Percentiles rank a stretch among this genome's conserved stretches.
Evolutionary conservation across 2,888 invertebrate genomes (phyloP).

Genomic region (Tinea trinotella): DNA sequence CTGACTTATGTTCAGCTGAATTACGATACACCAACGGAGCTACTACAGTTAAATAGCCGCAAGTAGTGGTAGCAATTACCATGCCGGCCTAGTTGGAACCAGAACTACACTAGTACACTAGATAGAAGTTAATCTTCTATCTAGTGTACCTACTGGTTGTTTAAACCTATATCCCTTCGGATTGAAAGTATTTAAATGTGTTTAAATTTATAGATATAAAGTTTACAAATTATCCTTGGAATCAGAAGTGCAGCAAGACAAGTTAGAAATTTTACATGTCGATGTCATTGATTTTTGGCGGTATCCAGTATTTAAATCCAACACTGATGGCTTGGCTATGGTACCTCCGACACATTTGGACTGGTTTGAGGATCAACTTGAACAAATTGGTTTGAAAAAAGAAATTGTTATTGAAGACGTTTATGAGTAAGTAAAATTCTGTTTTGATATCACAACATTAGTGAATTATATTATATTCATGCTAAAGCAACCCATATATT

Average conservation of each 20-base stretch:
- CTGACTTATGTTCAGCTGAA: no score
- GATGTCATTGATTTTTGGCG: conserved; percentile 44
- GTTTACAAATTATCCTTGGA: conserved; percentile 41
- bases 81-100: no score
- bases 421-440: conserved; percentile 45
- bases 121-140: no score
- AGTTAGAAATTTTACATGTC: conserved; percentile 32
- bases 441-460: not conserved
- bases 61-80: no score
- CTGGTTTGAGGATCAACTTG: conserved; percentile 46
- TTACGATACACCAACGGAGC: no score
- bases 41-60: no score
- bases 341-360: conserved; percentile 40
- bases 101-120: no score
- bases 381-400: conserved; percentile 32
- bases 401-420: conserved; percentile 43
- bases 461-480: not conserved
- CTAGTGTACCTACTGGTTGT: no score
- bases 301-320: conserved; percentile 38
- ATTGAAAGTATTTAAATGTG: no score
- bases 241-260: conserved; percentile 34
- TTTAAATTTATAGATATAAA: conserved; percentile 45
- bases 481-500: no score
- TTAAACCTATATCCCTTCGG: no score
- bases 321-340: conserved; percentile 41